Percentiles rank a stretch among this genome's conserved stretches.
Conservation (phyloP, 1,140 invertebrate genomes). For the Calephelis nemesis region DNA sequence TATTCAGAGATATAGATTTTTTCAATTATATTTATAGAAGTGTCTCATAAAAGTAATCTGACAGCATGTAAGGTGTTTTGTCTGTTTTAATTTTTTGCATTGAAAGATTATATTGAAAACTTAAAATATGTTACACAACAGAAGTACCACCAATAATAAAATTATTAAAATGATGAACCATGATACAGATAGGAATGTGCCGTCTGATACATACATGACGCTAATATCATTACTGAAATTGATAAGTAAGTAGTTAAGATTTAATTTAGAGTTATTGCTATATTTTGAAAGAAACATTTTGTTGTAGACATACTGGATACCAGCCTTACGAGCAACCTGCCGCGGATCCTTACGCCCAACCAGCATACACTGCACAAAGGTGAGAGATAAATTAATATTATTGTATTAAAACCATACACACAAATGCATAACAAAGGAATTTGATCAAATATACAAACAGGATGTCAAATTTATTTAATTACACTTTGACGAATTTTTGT, state of each 20-base stretch:
- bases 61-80: too few relatives aligned
- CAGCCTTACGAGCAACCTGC: constrained; percentile 64
- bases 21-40: too few relatives aligned
- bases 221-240: constrained; percentile 31
- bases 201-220: constrained; percentile 76
- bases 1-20: too few relatives aligned
- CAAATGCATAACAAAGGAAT: too few relatives aligned
- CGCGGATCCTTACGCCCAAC: constrained; percentile 56
- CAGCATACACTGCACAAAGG: constrained; percentile 55
- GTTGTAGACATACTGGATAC: constrained; percentile 62
- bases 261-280: neutral
- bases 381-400: constrained; percentile 29
- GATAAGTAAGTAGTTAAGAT: neutral
- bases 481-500: too few relatives aligned
- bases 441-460: too few relatives aligned
- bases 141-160: neutral
- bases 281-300: constrained; percentile 13
- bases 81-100: neutral
- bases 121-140: constrained; percentile 12
- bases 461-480: too few relatives aligned
- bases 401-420: too few relatives aligned
- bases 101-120: neutral
- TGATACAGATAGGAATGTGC: constrained; percentile 74
- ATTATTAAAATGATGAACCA: constrained; percentile 59
- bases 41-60: too few relatives aligned